A percentile compares a stretch with the other conserved stretches of the same genome.
phyloP scores from a whole-genome alignment of 1,140 invertebrate genomes.

The Dendroctonus valens region DNA sequence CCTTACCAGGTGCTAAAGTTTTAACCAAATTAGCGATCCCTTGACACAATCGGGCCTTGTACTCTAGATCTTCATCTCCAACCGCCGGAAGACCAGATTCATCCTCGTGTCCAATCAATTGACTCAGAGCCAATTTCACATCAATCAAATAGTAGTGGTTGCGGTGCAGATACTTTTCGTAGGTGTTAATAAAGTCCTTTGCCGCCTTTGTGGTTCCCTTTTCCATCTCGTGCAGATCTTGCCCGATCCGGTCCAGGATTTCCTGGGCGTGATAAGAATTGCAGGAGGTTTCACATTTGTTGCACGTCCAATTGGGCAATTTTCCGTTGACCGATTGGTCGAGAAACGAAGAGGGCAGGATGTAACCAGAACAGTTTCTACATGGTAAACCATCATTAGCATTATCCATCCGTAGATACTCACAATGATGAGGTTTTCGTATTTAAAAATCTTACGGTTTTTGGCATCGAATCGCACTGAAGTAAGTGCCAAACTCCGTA shows the following conservation, averaged over 20 bases:
- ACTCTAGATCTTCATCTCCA: constrained; percentile 58
- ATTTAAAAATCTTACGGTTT: constrained; percentile 55
- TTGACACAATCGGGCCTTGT: constrained; percentile 65
- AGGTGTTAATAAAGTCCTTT: constrained; percentile 61
- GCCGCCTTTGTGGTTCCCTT: constrained; percentile 61
- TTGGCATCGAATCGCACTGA: constrained; percentile 69
- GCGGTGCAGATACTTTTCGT: constrained; percentile 60
- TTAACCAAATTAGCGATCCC: constrained; percentile 62
- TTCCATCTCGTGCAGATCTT: constrained; percentile 62
- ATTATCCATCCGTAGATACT: constrained; percentile 6
- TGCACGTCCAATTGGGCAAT: constrained; percentile 52
- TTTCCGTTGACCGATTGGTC: constrained; percentile 45
- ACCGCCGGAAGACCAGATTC: constrained; percentile 57
- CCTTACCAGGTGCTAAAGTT: constrained; percentile 65
- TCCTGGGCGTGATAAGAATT: constrained; percentile 56
- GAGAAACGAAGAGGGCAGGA: constrained; percentile 57
- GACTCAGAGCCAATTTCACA: constrained; percentile 66
- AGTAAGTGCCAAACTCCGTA: constrained; percentile 71
- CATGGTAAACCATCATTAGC: background rate
- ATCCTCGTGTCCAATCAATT: constrained; percentile 66
- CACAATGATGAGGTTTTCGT: too few relatives aligned
- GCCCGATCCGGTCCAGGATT: constrained; percentile 63
- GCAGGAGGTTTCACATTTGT: constrained; percentile 56
- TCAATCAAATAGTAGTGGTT: constrained; percentile 75
- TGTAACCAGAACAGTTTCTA: constrained; percentile 57